Conservation (phyloP, 2,113 vertebrate genomes). For the Tyto alba region DNA sequence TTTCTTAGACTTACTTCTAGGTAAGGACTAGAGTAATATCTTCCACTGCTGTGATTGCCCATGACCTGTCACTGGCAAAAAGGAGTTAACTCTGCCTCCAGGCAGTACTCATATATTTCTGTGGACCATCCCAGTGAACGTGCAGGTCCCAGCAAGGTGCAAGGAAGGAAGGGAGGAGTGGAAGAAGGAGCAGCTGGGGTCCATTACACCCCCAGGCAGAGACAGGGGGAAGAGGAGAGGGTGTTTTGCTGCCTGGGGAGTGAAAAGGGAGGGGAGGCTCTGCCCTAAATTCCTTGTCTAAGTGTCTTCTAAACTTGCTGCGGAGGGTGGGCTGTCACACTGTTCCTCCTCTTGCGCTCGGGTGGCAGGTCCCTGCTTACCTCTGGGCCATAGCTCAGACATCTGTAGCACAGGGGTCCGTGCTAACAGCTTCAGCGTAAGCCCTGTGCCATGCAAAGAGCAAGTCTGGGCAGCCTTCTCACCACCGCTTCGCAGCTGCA, state of each 20-base stretch:
- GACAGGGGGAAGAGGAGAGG: neutral
- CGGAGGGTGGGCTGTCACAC: neutral
- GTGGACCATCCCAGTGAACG: neutral
- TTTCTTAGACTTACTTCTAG: neutral
- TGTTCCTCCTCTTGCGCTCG: neutral
- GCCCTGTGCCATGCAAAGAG: accelerated
- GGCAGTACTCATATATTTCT: neutral
- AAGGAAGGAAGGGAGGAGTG: neutral
- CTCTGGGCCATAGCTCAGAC: neutral
- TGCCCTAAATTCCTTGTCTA: neutral
- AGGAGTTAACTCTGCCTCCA: neutral
- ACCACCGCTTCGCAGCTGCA: neutral
- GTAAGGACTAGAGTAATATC: neutral
- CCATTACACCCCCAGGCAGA: neutral
- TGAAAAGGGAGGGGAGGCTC: neutral
- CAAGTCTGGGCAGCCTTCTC: neutral
- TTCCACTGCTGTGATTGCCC: neutral
- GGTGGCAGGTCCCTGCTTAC: neutral
- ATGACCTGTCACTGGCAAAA: neutral
- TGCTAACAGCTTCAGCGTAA: neutral
- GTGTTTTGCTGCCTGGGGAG: neutral
- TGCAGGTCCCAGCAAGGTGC: neutral
- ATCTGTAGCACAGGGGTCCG: neutral
- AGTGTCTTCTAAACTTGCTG: neutral
- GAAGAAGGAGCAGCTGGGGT: neutral